Percentiles rank a stretch among this genome's conserved stretches.
These are phyloP conservation scores for Agriopis aurantiaria DNA, from an alignment of 2,888 invertebrate species.

Conservation along the genomic window DNA sequence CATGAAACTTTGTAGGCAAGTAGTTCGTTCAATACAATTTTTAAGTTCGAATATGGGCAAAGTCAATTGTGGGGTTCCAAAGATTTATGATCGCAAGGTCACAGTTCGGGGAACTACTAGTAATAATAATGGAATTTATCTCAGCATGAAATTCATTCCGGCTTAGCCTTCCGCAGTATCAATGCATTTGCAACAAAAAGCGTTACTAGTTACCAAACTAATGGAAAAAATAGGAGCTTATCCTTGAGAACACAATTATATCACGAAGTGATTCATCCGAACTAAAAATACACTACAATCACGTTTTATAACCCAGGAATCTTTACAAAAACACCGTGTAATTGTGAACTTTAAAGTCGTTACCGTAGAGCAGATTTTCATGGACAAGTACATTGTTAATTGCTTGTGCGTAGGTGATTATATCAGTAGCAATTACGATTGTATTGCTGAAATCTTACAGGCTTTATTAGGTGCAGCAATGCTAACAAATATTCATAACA, in stretches of 20 bases:
- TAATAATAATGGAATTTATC: background rate
- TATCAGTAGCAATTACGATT: slow-evolving; percentile 4
- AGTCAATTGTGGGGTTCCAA: too few relatives aligned
- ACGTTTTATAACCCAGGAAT: slow-evolving; percentile 22
- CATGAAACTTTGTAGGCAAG: too few relatives aligned
- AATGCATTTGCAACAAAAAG: slow-evolving; percentile 17
- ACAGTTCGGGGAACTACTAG: too few relatives aligned
- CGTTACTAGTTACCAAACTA: slow-evolving; percentile 16
- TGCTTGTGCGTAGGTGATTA: slow-evolving; percentile 18
- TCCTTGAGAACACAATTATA: slow-evolving; percentile 44
- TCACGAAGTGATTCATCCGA: slow-evolving; percentile 40
- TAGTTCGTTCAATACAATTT: too few relatives aligned
- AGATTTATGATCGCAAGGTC: too few relatives aligned
- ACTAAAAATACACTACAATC: slow-evolving; percentile 34
- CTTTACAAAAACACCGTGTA: slow-evolving; percentile 19
- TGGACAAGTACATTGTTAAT: slow-evolving; percentile 9
- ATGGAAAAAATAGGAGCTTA: slow-evolving; percentile 41
- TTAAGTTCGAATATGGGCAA: too few relatives aligned
- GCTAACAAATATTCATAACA: background rate
- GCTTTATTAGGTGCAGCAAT: slow-evolving; percentile 3
- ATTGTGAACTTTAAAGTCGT: slow-evolving; percentile 16
- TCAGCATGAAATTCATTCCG: background rate
- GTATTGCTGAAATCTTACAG: background rate
- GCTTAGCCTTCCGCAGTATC: background rate
- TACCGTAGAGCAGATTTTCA: slow-evolving; percentile 14